These are phyloP conservation scores for Yponomeuta cagnagella DNA, from an alignment of 2,888 invertebrate species.

Conservation along the genomic window DNA sequence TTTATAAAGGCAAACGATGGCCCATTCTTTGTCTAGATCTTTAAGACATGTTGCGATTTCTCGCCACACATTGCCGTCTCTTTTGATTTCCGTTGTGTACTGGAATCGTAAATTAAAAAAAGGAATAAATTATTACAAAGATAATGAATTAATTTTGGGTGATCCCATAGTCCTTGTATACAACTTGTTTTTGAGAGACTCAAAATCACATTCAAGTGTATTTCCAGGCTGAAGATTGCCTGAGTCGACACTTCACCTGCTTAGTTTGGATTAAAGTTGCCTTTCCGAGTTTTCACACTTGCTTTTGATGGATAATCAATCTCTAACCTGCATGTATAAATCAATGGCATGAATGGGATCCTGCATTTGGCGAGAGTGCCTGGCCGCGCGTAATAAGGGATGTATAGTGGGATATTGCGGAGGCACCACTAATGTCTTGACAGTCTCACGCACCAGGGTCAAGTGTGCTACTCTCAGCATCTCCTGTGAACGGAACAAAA, in stretches of 20 bases:
- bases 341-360: constrained; percentile 49
- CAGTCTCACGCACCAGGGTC: constrained; percentile 43
- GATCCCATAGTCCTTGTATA: neutral
- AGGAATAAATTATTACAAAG: neutral
- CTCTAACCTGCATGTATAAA: constrained; percentile 47
- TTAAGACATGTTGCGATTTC: constrained; percentile 54
- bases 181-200: neutral
- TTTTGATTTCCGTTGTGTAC: neutral
- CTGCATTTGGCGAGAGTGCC: constrained; percentile 58
- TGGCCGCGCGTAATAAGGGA: constrained; percentile 43
- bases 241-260: too few species aligned
- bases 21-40: constrained; percentile 50
- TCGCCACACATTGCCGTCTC: constrained; percentile 44
- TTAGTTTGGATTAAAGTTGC: too few species aligned
- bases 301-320: too few species aligned
- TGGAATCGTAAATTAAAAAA: neutral
- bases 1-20: constrained; percentile 50
- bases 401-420: constrained; percentile 28
- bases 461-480: constrained; percentile 58
- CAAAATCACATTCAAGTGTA: neutral
- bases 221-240: too few species aligned
- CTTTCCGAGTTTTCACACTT: too few species aligned
- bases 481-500: constrained; percentile 36
- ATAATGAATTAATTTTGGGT: neutral
- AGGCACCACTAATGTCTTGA: constrained; percentile 32